Evolutionary conservation across 92 coral and sea anemone species (phyloP).

Genomic region (Porites rus): DNA sequence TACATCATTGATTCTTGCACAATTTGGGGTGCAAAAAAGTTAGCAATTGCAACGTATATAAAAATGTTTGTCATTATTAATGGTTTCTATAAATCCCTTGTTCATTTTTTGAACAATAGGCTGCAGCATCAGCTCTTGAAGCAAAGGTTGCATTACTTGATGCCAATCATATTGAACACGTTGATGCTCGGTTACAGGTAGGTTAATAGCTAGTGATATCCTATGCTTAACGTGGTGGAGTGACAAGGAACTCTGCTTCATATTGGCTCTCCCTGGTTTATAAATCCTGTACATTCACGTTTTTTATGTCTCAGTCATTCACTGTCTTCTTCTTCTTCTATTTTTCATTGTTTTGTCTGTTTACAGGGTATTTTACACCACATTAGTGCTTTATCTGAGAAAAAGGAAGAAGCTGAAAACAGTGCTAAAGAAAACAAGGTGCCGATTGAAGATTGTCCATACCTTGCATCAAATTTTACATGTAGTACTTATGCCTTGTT

Average conservation of each 20-base stretch:
- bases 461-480: background rate
- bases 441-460: background rate
- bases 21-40: too few species aligned
- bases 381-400: slow-evolving; percentile 83
- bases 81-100: background rate
- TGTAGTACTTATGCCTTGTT: too few species aligned
- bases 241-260: too few species aligned
- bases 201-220: background rate
- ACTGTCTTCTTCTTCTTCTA: background rate
- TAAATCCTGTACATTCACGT: too few species aligned
- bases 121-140: slow-evolving; percentile 87
- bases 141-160: slow-evolving; percentile 93
- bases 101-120: slow-evolving; percentile 53
- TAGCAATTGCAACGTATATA: too few species aligned
- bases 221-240: too few species aligned
- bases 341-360: background rate
- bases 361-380: slow-evolving; percentile 92
- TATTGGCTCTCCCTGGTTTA: too few species aligned
- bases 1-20: too few species aligned
- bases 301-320: too few species aligned
- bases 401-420: slow-evolving; percentile 88
- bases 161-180: slow-evolving; percentile 91
- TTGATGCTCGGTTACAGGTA: slow-evolving; percentile 99
- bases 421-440: slow-evolving; percentile 95
- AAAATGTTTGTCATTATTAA: too few species aligned